Base-by-base conservation (phyloP, 2,888 invertebrate species). In the Ornithoptera priamus region DNA sequence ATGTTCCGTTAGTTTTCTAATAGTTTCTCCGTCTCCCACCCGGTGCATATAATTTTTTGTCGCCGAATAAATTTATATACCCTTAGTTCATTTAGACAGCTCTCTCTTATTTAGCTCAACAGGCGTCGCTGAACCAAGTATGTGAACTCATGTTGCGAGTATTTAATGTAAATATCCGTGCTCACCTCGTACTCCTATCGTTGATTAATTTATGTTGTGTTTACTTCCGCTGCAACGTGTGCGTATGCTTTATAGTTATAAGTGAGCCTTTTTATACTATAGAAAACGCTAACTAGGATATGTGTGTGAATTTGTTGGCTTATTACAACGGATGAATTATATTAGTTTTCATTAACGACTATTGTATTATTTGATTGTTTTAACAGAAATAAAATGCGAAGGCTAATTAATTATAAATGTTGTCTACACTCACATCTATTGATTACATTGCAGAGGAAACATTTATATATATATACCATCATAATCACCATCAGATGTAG, bases 171-270 rank as follows among this genome's bases (percentile, higher is more conserved):
- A 88, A 90, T 90, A 90, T 84, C 79, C 75, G 73, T 72, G 73
- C 74, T 76, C 68, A 74, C 75, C 77, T 74, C 78, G 67, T 65
- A 58, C 70, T 81, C 81, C 78, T 75, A 4, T 4, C n/a, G 79
- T 81, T 86, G 80, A 84, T 82, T 89, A 86, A 90, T 85, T 89
- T 89, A 90, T 88, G 84, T 85, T 85, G 76, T 78, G 76, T 78
- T 58, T 80, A 56, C 50, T 62, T 62, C 71, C 73, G 74, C 78
- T 79, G 78, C 78, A 75, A 78, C 77, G 81, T 75, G 80, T 83
- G 81, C 77, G 10, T 76, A 78, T 80, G 80, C 76, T 80, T 80
- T 73, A 62, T 81, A 77, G 76, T 74, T 76, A 72, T 80, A 84
- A 81, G 80, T 75, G 77, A 80, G 80, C 81, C 24, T 78, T 79